These are phyloP conservation scores for Torymus aiolomorphi DNA, from an alignment of 2,888 invertebrate species.

Conservation along the genomic window DNA sequence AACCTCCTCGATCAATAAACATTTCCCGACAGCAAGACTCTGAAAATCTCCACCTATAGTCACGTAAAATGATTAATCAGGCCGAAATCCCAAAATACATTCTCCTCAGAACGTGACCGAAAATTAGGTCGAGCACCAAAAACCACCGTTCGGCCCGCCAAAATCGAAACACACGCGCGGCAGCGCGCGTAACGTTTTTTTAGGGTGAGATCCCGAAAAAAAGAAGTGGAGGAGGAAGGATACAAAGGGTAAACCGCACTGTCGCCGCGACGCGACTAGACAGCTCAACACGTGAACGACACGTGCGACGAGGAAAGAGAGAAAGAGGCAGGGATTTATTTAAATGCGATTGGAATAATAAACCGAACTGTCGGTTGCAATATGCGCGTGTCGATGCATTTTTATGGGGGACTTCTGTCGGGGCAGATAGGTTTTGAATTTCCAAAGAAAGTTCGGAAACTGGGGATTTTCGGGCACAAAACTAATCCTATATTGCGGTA, in stretches of 20 bases:
- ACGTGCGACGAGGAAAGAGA: constrained; percentile 11
- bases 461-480: too few species aligned
- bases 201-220: constrained; percentile 35
- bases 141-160: neutral
- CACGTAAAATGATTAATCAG: too few species aligned
- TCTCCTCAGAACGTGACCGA: constrained; percentile 16
- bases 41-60: too few species aligned
- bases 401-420: too few species aligned
- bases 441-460: too few species aligned
- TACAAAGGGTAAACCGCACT: constrained; percentile 39
- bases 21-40: too few species aligned
- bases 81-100: too few species aligned
- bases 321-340: constrained; percentile 36
- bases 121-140: constrained; percentile 25
- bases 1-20: too few species aligned
- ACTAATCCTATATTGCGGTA: too few species aligned
- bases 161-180: neutral
- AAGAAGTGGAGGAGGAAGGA: neutral
- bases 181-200: constrained; percentile 3
- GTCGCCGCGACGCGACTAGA: neutral
- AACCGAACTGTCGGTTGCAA: constrained; percentile 43
- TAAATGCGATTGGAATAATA: constrained; percentile 45
- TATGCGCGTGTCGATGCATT: constrained; percentile 20
- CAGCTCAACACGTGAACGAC: constrained; percentile 32
- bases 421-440: too few species aligned